A percentile compares a stretch with the other conserved stretches of the same genome.
Evolutionary conservation across 2,797 vertebrate genomes (phyloP).

Genomic region (Chlorospingus semifuscus): DNA sequence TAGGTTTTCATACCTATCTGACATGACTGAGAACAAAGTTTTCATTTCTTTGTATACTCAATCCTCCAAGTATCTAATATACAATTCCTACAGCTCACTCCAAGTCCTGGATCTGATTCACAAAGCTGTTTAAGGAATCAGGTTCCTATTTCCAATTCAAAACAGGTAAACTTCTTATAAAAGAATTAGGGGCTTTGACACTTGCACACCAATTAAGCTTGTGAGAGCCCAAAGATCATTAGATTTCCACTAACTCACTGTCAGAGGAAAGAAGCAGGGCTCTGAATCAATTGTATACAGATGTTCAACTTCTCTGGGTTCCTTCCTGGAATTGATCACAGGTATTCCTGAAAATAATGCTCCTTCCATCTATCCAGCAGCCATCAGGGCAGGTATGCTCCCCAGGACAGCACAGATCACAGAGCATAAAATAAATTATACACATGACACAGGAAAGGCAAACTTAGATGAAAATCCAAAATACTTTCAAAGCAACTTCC

Average conservation of each 20-base stretch:
- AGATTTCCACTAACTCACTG: neutral
- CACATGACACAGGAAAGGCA: neutral
- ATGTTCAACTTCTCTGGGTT: neutral
- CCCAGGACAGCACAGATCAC: neutral
- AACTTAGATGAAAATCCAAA: slow-evolving; percentile 3
- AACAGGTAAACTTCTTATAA: neutral
- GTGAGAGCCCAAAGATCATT: neutral
- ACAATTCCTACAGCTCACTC: neutral
- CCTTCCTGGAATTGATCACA: neutral
- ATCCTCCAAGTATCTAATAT: neutral
- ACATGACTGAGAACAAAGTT: neutral
- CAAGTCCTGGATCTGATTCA: neutral
- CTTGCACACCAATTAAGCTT: neutral
- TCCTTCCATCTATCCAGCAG: neutral
- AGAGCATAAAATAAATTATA: neutral
- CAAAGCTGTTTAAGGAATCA: neutral
- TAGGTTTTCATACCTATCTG: neutral
- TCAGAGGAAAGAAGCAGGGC: neutral
- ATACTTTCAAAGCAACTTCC: slow-evolving; percentile 15
- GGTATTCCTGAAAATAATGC: neutral
- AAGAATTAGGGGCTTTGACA: neutral
- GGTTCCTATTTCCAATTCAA: neutral
- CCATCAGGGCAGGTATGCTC: neutral
- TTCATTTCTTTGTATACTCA: neutral
- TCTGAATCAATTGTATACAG: neutral